Percentiles rank a stretch among this genome's conserved stretches.
Conservation (phyloP, 2,113 vertebrate genomes). For the Oncorhynchus gorbuscha region DNA sequence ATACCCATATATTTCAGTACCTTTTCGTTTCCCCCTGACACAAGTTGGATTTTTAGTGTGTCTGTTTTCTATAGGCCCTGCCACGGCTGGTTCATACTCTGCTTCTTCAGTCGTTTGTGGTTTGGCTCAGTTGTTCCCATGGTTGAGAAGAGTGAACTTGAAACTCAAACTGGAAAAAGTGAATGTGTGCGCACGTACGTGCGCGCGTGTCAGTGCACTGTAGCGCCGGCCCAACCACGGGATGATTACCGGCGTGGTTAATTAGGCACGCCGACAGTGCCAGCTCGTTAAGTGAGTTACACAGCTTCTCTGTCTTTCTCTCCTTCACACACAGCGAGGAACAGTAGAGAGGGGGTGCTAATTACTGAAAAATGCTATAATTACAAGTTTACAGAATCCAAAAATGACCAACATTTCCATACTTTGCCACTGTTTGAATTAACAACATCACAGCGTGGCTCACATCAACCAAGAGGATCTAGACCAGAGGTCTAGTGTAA, state of each 20-base stretch:
- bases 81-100: not conserved
- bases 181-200: not conserved
- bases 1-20: not conserved
- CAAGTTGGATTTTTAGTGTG: not conserved
- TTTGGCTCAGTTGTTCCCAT: constrained; percentile 5
- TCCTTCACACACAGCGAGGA: constrained; percentile 6
- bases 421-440: constrained; percentile 3
- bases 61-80: not conserved
- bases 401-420: not conserved
- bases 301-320: not conserved
- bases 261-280: constrained; percentile 26
- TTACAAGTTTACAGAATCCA: constrained; percentile 4
- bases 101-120: not conserved
- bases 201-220: not conserved
- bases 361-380: constrained; percentile 46
- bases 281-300: constrained; percentile 22
- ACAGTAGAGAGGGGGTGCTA: constrained; percentile 23
- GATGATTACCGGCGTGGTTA: constrained; percentile 30
- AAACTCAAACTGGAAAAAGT: constrained; percentile 19
- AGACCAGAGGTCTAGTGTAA: not conserved
- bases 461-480: not conserved
- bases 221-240: not conserved
- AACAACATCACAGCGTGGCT: too few species aligned
- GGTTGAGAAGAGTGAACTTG: not conserved
- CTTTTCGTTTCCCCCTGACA: not conserved